phyloP scores from a whole-genome alignment of 1,140 invertebrate genomes.

The Phortica variegata region DNA sequence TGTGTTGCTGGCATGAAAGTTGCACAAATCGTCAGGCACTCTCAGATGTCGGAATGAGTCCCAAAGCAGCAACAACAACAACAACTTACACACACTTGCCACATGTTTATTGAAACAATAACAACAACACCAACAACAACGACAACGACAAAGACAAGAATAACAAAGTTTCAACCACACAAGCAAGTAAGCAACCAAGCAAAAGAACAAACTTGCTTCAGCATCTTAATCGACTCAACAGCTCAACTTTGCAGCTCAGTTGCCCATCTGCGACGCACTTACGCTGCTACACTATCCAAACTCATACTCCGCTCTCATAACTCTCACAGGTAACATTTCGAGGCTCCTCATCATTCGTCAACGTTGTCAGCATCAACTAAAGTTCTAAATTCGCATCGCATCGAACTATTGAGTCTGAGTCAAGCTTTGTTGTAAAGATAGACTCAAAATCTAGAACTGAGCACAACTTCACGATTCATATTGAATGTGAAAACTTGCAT shows the following conservation, averaged over 20 bases:
- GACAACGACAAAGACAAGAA: constrained; percentile 1
- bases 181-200: too few relatives aligned
- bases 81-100: constrained; percentile 26
- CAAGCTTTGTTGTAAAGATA: too few relatives aligned
- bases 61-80: constrained; percentile 22
- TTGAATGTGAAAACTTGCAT: too few relatives aligned
- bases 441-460: too few relatives aligned
- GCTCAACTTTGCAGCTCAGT: constrained; percentile 2
- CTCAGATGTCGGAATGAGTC: neutral
- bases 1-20: constrained; percentile 21
- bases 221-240: constrained; percentile 27
- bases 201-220: constrained; percentile 2
- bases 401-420: too few relatives aligned
- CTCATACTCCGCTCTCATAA: neutral
- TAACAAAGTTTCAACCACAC: neutral
- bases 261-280: neutral
- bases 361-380: too few relatives aligned
- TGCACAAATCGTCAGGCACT: constrained; percentile 33
- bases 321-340: too few relatives aligned
- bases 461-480: too few relatives aligned
- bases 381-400: too few relatives aligned
- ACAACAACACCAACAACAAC: constrained; percentile 27
- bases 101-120: constrained; percentile 30
- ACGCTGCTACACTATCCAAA: neutral
- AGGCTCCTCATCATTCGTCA: too few relatives aligned